phyloP scores from a whole-genome alignment of 2,113 vertebrate species.

The Colaptes auratus region DNA sequence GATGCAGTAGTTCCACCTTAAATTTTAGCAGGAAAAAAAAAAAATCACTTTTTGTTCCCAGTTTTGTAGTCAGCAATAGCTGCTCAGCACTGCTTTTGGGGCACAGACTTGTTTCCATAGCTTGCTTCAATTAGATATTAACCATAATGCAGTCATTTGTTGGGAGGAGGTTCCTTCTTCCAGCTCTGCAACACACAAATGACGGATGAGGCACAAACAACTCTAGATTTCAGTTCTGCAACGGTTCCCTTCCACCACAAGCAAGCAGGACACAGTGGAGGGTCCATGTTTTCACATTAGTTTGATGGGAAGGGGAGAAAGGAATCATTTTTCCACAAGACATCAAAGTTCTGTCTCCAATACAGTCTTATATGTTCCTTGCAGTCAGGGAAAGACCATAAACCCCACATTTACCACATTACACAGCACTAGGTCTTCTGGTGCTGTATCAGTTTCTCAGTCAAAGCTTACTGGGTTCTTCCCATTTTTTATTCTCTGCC shows the following conservation, averaged over 20 bases:
- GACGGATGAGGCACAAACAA: neutral
- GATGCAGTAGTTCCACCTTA: neutral
- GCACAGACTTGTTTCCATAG: neutral
- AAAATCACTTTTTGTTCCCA: neutral
- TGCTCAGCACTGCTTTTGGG: neutral
- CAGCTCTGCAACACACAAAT: accelerated
- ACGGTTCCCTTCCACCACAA: neutral
- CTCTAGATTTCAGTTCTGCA: neutral
- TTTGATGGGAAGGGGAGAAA: neutral
- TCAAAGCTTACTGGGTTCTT: neutral
- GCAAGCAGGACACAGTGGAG: neutral
- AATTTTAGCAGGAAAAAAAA: neutral
- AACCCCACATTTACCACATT: neutral
- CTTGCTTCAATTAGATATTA: neutral
- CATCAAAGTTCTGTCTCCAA: neutral
- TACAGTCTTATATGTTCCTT: neutral
- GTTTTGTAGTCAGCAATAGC: neutral
- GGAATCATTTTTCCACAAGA: neutral
- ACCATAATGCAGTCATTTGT: neutral
- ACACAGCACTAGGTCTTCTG: neutral
- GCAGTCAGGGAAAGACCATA: neutral
- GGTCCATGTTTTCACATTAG: neutral
- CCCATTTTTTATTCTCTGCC: neutral
- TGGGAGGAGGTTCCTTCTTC: neutral
- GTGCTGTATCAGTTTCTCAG: neutral